Evolutionary conservation across 2,888 invertebrate species (phyloP), one percentile per base, ranked within the genome.

Genomic region (Platycnemis pennipes): DNA sequence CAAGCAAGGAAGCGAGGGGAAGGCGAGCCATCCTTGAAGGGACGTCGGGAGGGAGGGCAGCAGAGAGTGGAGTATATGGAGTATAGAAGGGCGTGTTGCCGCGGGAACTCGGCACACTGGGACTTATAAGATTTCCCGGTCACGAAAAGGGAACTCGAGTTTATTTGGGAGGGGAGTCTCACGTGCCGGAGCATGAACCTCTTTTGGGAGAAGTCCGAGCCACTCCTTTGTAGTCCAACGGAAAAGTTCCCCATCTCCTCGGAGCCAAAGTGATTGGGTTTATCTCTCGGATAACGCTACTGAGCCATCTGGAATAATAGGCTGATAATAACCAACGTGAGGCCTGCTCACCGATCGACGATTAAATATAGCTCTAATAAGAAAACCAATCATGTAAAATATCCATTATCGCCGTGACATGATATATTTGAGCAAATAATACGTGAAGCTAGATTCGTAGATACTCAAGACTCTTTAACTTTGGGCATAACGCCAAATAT

Each of bases 111-210:
- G 45, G 56, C 63, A 69, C 91, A 44, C 53, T 37, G 26, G 63
- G 91, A 45, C 63, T 63, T 56, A 56, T 89, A 89, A 56, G 89
- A 42, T 37, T 56, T 89, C 89, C 89, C 89, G 56, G 91, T 91
- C 91, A 91, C 91, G 89, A 26, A 89, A 53, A 89, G 56, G 56
- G 56, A 56, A 89, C 89, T 89, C 37, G 69, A 91, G 91, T 91
- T 91, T 91, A 91, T 91, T 91, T 91, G 56, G 37, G 42, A 53
- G 89, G 26, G 77, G n/a, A 91, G 91, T 89, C 89, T 22, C 89
- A 89, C 56, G 89, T 89, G 56, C 88, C 31, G 37, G 56, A 31
- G 53, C n/a, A 44, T 87, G 87, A 46, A 87, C 87, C 87, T 46
- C 56, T 69, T 56, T 22, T 16, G 91, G 91, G 42, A 89, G 37